Conservation (phyloP, 1,140 invertebrate species). For the Pinna nobilis region DNA sequence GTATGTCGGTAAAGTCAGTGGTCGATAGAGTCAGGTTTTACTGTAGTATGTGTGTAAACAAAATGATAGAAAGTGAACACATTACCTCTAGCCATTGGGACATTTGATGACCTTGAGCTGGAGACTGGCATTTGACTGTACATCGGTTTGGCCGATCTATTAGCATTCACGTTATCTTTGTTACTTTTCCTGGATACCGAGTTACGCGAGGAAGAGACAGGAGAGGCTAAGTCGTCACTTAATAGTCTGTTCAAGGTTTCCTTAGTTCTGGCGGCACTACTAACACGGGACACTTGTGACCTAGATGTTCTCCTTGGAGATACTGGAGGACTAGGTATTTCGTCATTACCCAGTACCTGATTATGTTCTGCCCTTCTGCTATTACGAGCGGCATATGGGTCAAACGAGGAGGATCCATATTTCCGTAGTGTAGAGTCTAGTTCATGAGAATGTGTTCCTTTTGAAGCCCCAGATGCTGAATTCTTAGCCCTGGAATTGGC, state of each 20-base stretch:
- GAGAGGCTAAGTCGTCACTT: neutral
- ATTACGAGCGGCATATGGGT: neutral
- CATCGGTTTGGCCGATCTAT: neutral
- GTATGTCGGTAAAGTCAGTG: no score
- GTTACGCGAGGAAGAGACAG: neutral
- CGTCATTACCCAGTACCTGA: constrained; percentile 7
- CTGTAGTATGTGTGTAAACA: no score
- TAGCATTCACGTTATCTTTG: neutral
- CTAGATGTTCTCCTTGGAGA: constrained; percentile 3
- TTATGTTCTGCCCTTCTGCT: neutral
- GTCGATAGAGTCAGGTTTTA: no score
- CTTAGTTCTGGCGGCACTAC: constrained; percentile 27
- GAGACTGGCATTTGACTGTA: constrained; percentile 2
- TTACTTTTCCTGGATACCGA: neutral
- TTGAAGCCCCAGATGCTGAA: constrained; percentile 4
- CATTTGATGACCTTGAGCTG: no score
- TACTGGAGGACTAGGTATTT: constrained; percentile 1
- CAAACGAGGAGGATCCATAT: constrained; percentile 43
- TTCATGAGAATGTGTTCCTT: constrained; percentile 23
- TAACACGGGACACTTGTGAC: neutral
- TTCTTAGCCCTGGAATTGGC: constrained; percentile 8
- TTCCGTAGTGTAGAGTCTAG: constrained; percentile 44
- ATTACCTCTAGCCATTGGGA: no score
- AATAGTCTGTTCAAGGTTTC: constrained; percentile 26
- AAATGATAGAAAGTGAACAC: no score